phyloP scores from a whole-genome alignment of 2,888 invertebrate species.

The Parnassius mnemosyne region DNA sequence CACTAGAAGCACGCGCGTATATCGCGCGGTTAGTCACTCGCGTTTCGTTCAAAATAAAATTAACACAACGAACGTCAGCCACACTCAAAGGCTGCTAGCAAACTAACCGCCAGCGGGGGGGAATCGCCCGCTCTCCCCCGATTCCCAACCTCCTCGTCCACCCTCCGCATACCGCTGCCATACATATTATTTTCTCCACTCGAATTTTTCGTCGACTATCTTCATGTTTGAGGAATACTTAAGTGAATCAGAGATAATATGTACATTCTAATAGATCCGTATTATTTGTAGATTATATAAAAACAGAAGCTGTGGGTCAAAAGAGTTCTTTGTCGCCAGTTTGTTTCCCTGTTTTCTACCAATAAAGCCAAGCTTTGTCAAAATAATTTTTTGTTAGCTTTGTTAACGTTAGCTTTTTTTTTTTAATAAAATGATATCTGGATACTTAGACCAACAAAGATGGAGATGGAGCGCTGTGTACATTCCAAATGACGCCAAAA shows the following conservation, averaged over 20 bases:
- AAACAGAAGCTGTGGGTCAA: not conserved
- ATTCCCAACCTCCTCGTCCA: constrained; percentile 44
- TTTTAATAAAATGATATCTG: no score
- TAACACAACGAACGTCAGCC: constrained; percentile 45
- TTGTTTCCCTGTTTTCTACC: no score
- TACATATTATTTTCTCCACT: constrained; percentile 78
- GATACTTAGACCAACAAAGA: no score
- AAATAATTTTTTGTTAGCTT: no score
- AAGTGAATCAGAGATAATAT: constrained; percentile 67
- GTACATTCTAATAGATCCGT: constrained; percentile 72
- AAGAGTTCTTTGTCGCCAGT: not conserved
- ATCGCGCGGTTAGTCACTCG: constrained; percentile 63
- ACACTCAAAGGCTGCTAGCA: constrained; percentile 51
- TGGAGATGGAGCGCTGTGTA: no score
- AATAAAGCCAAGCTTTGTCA: no score
- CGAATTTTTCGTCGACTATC: constrained; percentile 79
- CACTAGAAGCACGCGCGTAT: constrained; percentile 53
- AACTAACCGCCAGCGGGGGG: constrained; percentile 56
- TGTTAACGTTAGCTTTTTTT: no score
- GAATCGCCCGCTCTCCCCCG: constrained; percentile 49
- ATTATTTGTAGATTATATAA: constrained; percentile 51
- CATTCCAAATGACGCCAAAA: no score
- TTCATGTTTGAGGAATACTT: constrained; percentile 79
- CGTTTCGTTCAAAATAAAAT: constrained; percentile 46
- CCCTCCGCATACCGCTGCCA: constrained; percentile 68